Conservation (phyloP, 2,888 invertebrate species). For the Uloborus plumipes region DNA sequence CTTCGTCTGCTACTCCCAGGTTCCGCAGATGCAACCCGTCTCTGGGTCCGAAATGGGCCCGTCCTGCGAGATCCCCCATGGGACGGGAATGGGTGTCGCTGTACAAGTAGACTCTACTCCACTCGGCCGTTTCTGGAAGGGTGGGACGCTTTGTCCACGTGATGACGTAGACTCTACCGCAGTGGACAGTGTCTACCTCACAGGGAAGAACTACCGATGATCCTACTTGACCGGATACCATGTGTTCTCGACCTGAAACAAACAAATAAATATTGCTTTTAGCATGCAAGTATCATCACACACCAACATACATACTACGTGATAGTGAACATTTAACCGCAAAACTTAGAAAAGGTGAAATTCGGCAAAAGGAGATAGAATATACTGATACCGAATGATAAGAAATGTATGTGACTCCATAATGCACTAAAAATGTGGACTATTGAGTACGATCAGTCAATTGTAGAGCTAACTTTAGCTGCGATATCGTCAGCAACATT, state of each 20-base stretch:
- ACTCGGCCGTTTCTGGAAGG: slow-evolving; percentile 42
- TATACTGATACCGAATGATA: no score
- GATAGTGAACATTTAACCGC: no score
- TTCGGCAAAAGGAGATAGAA: no score
- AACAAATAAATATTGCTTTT: neutral
- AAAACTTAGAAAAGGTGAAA: no score
- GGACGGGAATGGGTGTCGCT: slow-evolving; percentile 66
- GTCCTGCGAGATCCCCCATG: slow-evolving; percentile 53
- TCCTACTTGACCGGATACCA: slow-evolving; percentile 57
- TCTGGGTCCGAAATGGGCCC: slow-evolving; percentile 53
- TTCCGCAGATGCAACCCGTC: slow-evolving; percentile 58
- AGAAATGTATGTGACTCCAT: no score
- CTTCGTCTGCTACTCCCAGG: slow-evolving; percentile 73
- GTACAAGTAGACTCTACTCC: slow-evolving; percentile 67
- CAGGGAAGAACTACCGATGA: slow-evolving; percentile 78
- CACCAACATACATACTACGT: no score
- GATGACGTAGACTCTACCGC: slow-evolving; percentile 85
- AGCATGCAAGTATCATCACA: no score
- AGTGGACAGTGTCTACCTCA: slow-evolving; percentile 78
- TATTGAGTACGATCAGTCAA: no score
- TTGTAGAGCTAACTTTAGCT: no score
- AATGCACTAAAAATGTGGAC: no score
- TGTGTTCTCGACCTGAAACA: slow-evolving; percentile 52
- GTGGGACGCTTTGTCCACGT: slow-evolving; percentile 76
- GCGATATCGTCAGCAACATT: no score